Conservation (phyloP, 1,140 invertebrate genomes). For the Drosophila albomicans region DNA sequence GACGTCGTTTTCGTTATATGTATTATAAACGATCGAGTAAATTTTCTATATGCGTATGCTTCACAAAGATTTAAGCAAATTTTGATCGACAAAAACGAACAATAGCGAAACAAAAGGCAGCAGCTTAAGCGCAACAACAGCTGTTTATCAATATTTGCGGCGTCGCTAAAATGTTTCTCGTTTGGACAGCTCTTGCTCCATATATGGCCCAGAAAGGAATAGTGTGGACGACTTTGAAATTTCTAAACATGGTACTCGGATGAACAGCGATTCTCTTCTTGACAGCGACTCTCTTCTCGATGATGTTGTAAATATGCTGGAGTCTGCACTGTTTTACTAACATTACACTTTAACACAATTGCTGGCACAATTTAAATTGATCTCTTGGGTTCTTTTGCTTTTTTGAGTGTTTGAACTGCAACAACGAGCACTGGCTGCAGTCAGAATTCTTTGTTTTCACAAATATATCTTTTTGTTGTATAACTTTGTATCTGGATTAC, state of each 20-base stretch:
- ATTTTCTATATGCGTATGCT: background rate
- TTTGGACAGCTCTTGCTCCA: constrained; percentile 35
- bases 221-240: constrained; percentile 68
- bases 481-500: constrained; percentile 37
- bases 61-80: constrained; percentile 8
- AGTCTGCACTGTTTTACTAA: constrained; percentile 58
- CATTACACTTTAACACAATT: constrained; percentile 59
- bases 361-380: constrained; percentile 27
- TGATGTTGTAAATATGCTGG: constrained; percentile 43
- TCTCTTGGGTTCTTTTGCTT: background rate
- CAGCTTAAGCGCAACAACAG: constrained; percentile 31
- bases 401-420: constrained; percentile 1
- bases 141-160: constrained; percentile 40
- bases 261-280: constrained; percentile 93
- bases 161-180: constrained; percentile 17
- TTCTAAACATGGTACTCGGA: constrained; percentile 92
- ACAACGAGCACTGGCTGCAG: constrained; percentile 6
- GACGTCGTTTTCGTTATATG: background rate
- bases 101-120: background rate
- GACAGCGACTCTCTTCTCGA: constrained; percentile 62
- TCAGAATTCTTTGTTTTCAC: constrained; percentile 21
- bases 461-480: constrained; percentile 31
- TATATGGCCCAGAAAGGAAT: constrained; percentile 50
- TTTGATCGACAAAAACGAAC: constrained; percentile 4
- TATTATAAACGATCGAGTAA: constrained; percentile 11